Conservation (phyloP, 2,797 vertebrate genomes). For the Melanotaenia trifasciata region DNA sequence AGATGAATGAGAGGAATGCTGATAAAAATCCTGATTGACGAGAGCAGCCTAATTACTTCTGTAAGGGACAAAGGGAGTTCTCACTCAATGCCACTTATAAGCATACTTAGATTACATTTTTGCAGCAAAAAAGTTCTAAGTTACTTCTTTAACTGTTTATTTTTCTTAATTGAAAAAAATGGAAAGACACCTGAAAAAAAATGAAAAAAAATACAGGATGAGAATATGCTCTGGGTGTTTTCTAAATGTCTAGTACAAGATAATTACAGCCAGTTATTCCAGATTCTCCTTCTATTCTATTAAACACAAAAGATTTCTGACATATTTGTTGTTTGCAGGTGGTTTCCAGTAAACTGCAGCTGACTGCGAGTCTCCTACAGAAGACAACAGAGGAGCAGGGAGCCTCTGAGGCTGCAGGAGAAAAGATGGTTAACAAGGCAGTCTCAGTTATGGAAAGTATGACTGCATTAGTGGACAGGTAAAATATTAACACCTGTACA, state of each 20-base stretch:
- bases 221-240: background rate
- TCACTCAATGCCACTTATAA: background rate
- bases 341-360: constrained; percentile 70
- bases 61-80: background rate
- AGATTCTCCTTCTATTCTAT: background rate
- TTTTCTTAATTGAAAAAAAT: background rate
- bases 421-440: constrained; percentile 71
- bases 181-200: no score
- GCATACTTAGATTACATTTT: background rate
- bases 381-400: constrained; percentile 62
- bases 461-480: constrained; percentile 70
- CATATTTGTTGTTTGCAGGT: constrained; percentile 50
- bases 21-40: background rate
- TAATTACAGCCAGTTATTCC: constrained; percentile 16
- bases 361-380: constrained; percentile 71
- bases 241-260: background rate
- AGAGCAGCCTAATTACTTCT: background rate
- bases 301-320: background rate
- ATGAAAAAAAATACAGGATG: background rate
- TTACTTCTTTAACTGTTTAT: background rate
- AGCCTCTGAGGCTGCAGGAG: constrained; percentile 53
- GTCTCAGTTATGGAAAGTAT: constrained; percentile 74
- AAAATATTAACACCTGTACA: background rate
- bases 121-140: background rate
- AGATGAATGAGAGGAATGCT: constrained; percentile 1